A percentile compares a stretch with the other conserved stretches of the same genome.
These are phyloP conservation scores for Tyria jacobaeae DNA, from an alignment of 2,888 invertebrate genomes.

Conservation along the genomic window DNA sequence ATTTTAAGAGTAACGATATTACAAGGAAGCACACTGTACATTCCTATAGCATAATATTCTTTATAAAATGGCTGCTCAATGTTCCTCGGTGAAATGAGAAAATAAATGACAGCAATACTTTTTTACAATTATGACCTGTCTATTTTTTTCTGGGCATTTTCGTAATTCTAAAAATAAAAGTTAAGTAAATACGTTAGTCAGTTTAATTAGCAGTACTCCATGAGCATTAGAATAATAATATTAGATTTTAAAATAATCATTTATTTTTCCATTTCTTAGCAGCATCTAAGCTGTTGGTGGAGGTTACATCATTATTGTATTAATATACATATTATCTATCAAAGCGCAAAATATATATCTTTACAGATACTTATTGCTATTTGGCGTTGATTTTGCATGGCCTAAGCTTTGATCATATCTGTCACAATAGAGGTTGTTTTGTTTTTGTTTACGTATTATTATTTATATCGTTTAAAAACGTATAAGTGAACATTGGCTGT, in stretches of 20 bases:
- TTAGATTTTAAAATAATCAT: too few relatives aligned
- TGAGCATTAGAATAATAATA: too few relatives aligned
- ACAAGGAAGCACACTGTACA: conserved; percentile 48
- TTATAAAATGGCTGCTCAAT: conserved; percentile 35
- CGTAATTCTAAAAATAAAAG: too few relatives aligned
- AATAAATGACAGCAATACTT: conserved; percentile 6
- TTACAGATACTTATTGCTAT: background rate
- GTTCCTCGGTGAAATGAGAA: conserved; percentile 23
- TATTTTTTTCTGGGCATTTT: background rate
- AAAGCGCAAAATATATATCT: conserved; percentile 57
- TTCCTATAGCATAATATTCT: conserved; percentile 47
- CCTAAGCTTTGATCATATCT: background rate
- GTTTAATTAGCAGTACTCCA: too few relatives aligned
- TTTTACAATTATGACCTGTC: background rate
- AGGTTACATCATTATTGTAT: conserved; percentile 18
- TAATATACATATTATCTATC: conserved; percentile 28
- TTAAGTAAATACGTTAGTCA: too few relatives aligned
- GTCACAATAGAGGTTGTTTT: too few relatives aligned
- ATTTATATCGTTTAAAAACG: background rate
- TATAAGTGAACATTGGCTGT: background rate
- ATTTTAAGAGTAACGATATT: conserved; percentile 37
- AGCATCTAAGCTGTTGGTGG: conserved; percentile 21
- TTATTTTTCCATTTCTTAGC: conserved; percentile 29
- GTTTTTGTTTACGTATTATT: background rate
- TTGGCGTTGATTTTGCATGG: conserved; percentile 2